Percentiles rank a stretch among this genome's conserved stretches.
Evolutionary conservation across 2,797 vertebrate genomes (phyloP).

Genomic region (Poecilia wingei): DNA sequence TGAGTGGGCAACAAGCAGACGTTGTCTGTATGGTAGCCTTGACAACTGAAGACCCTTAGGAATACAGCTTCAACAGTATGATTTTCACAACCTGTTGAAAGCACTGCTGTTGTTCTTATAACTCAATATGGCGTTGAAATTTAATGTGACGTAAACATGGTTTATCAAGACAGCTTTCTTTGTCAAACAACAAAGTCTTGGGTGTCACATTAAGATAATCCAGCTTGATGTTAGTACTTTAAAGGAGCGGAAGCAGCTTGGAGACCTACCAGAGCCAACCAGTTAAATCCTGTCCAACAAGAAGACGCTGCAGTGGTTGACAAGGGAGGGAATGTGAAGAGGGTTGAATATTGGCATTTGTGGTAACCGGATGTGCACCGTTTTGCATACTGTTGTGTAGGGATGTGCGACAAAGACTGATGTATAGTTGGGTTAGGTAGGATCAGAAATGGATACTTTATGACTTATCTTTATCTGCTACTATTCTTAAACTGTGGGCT

Average conservation of each 20-base stretch:
- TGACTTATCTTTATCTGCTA: too few species aligned
- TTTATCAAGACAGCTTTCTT: neutral
- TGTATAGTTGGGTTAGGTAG: too few species aligned
- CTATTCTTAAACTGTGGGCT: too few species aligned
- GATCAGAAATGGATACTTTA: too few species aligned
- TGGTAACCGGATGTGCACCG: too few species aligned
- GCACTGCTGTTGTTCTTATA: neutral
- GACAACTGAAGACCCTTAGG: neutral
- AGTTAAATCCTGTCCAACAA: neutral
- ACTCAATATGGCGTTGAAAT: neutral
- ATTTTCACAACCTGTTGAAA: neutral
- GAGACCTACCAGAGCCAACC: neutral
- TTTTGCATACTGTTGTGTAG: too few species aligned
- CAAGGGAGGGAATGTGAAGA: neutral
- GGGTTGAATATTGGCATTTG: too few species aligned
- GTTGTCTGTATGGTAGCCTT: neutral
- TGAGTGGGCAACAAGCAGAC: neutral
- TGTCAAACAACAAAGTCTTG: neutral
- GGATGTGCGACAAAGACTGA: too few species aligned
- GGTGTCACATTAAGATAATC: neutral
- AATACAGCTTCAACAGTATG: slow-evolving; percentile 4
- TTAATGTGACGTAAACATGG: neutral
- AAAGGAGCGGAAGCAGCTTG: neutral
- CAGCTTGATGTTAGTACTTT: neutral
- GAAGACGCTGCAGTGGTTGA: neutral